These are phyloP conservation scores for Callocephalon fimbriatum DNA, from an alignment of 2,113 vertebrate species.

Conservation along the genomic window DNA sequence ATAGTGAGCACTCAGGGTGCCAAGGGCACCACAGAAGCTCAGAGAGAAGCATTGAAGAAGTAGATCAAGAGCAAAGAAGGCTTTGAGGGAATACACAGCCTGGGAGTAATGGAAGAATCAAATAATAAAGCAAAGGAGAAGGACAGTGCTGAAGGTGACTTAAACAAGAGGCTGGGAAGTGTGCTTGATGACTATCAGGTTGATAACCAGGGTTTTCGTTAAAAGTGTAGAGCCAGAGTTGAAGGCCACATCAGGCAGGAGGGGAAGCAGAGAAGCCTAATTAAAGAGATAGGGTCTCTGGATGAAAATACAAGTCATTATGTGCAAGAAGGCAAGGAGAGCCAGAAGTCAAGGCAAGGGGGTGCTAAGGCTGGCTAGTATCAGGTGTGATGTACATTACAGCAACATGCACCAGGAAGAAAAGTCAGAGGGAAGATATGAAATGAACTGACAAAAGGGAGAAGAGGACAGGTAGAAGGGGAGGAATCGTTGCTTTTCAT, in stretches of 20 bases:
- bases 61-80: not conserved
- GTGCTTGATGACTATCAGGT: not conserved
- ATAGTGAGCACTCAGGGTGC: not conserved
- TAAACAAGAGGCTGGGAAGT: not conserved
- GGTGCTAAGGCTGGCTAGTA: not conserved
- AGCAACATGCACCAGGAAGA: not conserved
- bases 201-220: not conserved
- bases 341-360: not conserved
- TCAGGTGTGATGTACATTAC: not conserved
- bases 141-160: not conserved
- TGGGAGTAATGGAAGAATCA: not conserved
- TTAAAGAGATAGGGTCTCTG: not conserved
- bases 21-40: not conserved
- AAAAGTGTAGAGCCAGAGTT: not conserved
- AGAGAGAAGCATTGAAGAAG: not conserved
- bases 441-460: not conserved
- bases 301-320: not conserved
- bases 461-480: not conserved
- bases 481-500: not conserved
- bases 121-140: not conserved
- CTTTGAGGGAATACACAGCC: not conserved
- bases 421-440: not conserved
- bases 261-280: not conserved
- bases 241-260: not conserved
- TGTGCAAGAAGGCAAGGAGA: not conserved